Base-by-base conservation (phyloP, 1,140 invertebrate species). In the Octopus sinensis region DNA sequence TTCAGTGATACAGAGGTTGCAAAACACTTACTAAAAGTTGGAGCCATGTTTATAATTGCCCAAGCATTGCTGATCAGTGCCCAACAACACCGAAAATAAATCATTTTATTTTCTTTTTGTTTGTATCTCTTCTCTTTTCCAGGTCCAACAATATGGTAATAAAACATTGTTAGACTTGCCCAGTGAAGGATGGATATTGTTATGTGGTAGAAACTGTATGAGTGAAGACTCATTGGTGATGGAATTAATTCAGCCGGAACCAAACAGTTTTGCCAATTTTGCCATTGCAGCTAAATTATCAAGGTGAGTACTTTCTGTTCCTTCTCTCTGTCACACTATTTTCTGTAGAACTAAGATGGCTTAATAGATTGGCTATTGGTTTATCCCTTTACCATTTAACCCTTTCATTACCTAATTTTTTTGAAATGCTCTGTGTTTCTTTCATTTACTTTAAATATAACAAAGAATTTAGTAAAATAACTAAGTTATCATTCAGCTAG, bases 211-310 rank as follows among this genome's bases (percentile, higher is more conserved):
- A 77, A 6, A 77, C 52, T 43, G 76, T 17, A 77, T 51, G 12
- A 77, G 23, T 43, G 76, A 77, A 53, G 76, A 77, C 43, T 5
- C 17, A 51, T 51, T 51, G 52, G 7, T 43, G 0, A 53, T 77
- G 76, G 76, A 77, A 77, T 51, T 51, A 77, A 51, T 77, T 4
- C 30, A 77, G 52, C 23, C 76, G 2, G 43, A 77, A 52, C 13
- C 17, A 43, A 13, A 77, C 56, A 76, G 30, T 81, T 80, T 71
- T 23, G 53, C 10, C 54, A 77, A 17, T n/a, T 73, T 52, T 56
- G 12, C 52, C 9, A 53, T 43, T 53, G 23, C 5, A 81, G 56
- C 53, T 77, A 54, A 79, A 79, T 75, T 43, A 43, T 76, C 52
- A 78, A n/a, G 53, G 51, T 73, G 30, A 23, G 68, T 13, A 73